phyloP scores from a whole-genome alignment of 2,113 vertebrate species.

The Centrocercus urophasianus region DNA sequence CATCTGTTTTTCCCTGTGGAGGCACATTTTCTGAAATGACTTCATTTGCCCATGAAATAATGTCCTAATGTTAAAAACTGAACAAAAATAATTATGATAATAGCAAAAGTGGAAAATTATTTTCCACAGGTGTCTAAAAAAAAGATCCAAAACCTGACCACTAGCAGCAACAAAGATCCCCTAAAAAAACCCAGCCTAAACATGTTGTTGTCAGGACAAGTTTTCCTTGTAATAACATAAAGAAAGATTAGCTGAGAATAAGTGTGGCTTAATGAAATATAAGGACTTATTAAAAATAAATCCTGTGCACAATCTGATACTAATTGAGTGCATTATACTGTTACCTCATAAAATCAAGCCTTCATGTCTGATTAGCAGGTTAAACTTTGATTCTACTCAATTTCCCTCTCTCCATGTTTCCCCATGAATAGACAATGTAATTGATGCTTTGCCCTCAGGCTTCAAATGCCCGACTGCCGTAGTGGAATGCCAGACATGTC shows the following conservation, averaged over 20 bases:
- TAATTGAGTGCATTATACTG: constrained; percentile 43
- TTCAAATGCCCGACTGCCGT: constrained; percentile 62
- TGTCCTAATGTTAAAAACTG: neutral
- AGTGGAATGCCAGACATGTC: constrained; percentile 65
- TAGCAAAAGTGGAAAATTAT: neutral
- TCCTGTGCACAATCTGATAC: neutral
- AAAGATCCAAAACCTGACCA: neutral
- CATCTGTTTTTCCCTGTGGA: neutral
- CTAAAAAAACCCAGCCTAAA: neutral
- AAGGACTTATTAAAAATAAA: neutral
- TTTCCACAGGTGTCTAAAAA: neutral
- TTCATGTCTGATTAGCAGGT: constrained; percentile 50
- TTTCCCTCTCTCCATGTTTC: constrained; percentile 67
- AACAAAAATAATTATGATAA: neutral
- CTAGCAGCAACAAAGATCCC: accelerated
- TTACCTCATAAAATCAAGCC: constrained; percentile 52
- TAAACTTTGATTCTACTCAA: constrained; percentile 62
- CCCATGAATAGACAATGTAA: constrained; percentile 76
- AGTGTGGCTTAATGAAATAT: neutral
- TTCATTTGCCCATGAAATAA: neutral
- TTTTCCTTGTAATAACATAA: neutral
- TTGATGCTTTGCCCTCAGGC: constrained; percentile 71
- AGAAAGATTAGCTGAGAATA: constrained; percentile 16
- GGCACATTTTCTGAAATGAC: neutral
- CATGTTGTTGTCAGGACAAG: neutral